Percentiles rank a stretch among this genome's conserved stretches.
Evolutionary conservation across 2,113 vertebrate genomes (phyloP).

Genomic region (Stomatorhinus ivindoensis): DNA sequence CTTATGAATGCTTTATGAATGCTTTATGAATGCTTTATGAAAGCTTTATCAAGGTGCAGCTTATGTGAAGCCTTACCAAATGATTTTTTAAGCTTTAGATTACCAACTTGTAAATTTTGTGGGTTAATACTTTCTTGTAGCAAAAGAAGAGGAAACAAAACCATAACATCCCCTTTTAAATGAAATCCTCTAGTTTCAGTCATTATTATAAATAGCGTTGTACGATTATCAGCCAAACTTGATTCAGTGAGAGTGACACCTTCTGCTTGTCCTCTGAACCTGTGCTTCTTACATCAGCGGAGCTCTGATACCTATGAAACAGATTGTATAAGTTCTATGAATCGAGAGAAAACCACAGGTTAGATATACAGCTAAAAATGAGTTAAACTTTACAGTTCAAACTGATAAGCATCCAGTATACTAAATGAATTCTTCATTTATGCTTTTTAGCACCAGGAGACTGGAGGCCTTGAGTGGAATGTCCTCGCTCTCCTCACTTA

Average conservation of each 20-base stretch:
- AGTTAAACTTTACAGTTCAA: neutral
- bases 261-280: conserved; percentile 39
- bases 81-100: neutral
- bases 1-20: no score
- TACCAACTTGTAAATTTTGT: neutral
- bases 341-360: neutral
- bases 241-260: conserved; percentile 43
- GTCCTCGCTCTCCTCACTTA: conserved; percentile 36
- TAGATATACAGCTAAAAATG: neutral
- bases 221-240: neutral
- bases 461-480: neutral
- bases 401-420: neutral
- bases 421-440: neutral
- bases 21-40: no score
- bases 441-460: neutral
- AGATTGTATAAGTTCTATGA: neutral
- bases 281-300: conserved; percentile 41
- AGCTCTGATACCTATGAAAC: conserved; percentile 65
- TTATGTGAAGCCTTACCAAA: neutral
- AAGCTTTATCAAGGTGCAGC: neutral
- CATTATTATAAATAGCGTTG: neutral
- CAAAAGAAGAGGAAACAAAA: neutral
- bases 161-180: neutral
- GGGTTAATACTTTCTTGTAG: neutral
- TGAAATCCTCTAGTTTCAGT: neutral